These are phyloP conservation scores for Drosophila meridiana DNA, from an alignment of 2,888 invertebrate genomes.

Conservation along the genomic window DNA sequence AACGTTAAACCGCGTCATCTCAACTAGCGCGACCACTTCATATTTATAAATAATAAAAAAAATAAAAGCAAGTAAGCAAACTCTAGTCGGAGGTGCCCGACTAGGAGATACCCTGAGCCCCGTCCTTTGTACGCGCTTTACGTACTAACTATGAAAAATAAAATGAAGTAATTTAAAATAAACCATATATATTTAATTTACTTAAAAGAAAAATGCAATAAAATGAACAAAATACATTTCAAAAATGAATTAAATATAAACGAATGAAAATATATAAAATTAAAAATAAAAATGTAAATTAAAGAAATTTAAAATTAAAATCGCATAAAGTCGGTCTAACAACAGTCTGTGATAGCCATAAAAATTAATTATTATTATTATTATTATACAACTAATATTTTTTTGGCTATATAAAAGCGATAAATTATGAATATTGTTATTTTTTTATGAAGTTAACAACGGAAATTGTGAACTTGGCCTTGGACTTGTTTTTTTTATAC, in stretches of 20 bases:
- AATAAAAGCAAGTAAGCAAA: too few species aligned
- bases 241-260: not conserved
- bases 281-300: not conserved
- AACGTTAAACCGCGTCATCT: too few species aligned
- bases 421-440: not conserved
- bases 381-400: not conserved
- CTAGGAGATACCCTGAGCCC: too few species aligned
- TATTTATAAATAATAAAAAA: too few species aligned
- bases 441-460: not conserved
- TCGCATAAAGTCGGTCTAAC: not conserved
- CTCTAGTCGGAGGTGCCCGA: too few species aligned
- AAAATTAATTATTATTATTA: not conserved
- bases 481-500: constrained; percentile 2
- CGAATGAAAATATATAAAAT: not conserved
- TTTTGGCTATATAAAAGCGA: not conserved
- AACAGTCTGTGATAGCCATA: not conserved
- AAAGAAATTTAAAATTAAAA: not conserved
- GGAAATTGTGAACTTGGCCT: constrained; percentile 61
- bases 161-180: too few species aligned
- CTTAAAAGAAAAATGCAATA: too few species aligned
- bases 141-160: too few species aligned
- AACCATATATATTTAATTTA: too few species aligned
- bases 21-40: too few species aligned
- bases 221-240: too few species aligned
- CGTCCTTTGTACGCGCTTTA: too few species aligned